phyloP scores from a whole-genome alignment of 2,888 invertebrate species.

The Epirrhoe tristata region DNA sequence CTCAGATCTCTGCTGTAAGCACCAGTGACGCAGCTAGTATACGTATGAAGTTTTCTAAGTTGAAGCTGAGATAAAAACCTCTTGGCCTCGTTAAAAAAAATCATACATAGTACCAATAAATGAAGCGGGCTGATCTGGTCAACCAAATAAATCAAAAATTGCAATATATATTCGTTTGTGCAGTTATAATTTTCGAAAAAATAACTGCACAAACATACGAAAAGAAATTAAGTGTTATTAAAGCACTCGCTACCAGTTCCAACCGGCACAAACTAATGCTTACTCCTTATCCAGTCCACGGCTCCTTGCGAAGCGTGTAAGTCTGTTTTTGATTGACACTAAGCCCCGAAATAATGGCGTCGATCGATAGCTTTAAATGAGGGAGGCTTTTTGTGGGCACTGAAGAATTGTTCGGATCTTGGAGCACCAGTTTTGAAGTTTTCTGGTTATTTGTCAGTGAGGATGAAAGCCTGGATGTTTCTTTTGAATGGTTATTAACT shows the following conservation, averaged over 20 bases:
- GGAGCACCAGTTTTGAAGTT: constrained; percentile 13
- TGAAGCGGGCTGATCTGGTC: no score
- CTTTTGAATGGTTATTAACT: not conserved
- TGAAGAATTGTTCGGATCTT: constrained; percentile 22
- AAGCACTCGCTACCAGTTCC: not conserved
- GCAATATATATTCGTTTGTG: no score
- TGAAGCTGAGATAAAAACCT: no score
- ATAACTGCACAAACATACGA: no score
- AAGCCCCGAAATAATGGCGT: constrained; percentile 63
- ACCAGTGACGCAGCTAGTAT: not conserved
- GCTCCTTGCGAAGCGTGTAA: constrained; percentile 59
- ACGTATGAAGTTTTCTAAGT: not conserved
- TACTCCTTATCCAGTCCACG: constrained; percentile 44
- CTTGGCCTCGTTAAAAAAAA: no score
- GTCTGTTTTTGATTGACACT: constrained; percentile 72
- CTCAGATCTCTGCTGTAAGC: constrained; percentile 33
- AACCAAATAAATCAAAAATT: no score
- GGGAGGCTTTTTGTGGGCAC: constrained; percentile 29
- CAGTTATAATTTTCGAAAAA: no score
- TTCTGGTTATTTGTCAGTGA: constrained; percentile 1
- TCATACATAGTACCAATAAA: no score
- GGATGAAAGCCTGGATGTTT: not conserved
- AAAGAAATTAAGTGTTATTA: not conserved
- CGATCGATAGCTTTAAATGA: constrained; percentile 49
- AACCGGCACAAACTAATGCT: constrained; percentile 9